A percentile compares a stretch with the other conserved stretches of the same genome.
These are phyloP conservation scores for Pseudoatta argentina DNA, from an alignment of 1,140 invertebrate genomes.

Conservation along the genomic window DNA sequence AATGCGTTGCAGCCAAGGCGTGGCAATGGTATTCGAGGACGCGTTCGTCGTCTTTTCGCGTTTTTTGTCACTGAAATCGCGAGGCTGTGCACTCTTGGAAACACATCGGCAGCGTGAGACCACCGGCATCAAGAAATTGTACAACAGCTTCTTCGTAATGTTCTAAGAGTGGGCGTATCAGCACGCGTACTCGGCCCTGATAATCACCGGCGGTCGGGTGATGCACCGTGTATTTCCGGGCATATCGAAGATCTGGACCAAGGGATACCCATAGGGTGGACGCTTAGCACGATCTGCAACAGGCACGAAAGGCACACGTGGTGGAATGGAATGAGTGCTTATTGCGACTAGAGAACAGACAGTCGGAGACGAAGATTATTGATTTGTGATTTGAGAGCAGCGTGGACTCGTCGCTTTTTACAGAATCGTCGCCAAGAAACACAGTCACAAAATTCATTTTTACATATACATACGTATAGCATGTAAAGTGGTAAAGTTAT, in stretches of 20 bases:
- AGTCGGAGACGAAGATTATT: constrained; percentile 17
- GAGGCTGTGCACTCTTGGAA: constrained; percentile 89
- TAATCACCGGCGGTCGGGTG: constrained; percentile 63
- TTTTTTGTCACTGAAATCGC: constrained; percentile 85
- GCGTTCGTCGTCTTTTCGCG: constrained; percentile 85
- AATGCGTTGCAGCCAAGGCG: constrained; percentile 83
- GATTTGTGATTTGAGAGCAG: constrained; percentile 17
- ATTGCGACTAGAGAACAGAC: constrained; percentile 13
- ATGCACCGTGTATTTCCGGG: constrained; percentile 68
- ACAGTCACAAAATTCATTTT: constrained; percentile 14
- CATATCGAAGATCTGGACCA: constrained; percentile 38
- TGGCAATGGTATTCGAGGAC: constrained; percentile 86
- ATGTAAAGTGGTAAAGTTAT: constrained; percentile 24
- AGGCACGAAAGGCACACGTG: constrained; percentile 2
- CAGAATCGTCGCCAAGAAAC: constrained; percentile 14
- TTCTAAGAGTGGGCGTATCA: constrained; percentile 88
- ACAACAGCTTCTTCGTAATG: constrained; percentile 94
- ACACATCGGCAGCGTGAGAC: constrained; percentile 93
- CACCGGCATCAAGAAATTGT: constrained; percentile 93
- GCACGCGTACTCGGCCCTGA: constrained; percentile 49
- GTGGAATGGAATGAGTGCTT: constrained; percentile 43
- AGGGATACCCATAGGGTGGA: constrained; percentile 30
- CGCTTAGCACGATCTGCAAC: constrained; percentile 51
- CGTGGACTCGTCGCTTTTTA: constrained; percentile 40
- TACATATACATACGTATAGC: neutral